Evolutionary conservation across 2,888 invertebrate species (phyloP).

Genomic region (Sceliomorpha sp.): DNA sequence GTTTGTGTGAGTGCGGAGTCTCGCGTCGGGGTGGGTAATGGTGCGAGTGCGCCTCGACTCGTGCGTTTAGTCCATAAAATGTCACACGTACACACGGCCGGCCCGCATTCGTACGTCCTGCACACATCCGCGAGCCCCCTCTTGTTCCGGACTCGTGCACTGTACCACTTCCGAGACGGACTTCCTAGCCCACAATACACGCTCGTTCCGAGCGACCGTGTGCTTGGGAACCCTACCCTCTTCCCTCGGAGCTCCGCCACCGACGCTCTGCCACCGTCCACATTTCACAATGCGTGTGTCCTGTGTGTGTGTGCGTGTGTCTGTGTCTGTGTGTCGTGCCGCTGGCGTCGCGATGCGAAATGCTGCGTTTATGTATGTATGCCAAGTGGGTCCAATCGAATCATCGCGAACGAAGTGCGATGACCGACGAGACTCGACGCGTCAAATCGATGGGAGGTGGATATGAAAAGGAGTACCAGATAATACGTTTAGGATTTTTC

Average conservation of each 20-base stretch:
- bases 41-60: conserved; percentile 41
- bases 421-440: neutral
- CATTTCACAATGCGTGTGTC: conserved; percentile 13
- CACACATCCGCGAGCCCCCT: conserved; percentile 37
- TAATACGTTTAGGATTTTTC: no score
- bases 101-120: conserved; percentile 9
- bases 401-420: conserved; percentile 5
- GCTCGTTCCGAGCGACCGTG: conserved; percentile 18
- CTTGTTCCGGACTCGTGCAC: conserved; percentile 44
- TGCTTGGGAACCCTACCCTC: conserved; percentile 41
- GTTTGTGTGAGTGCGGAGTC: conserved; percentile 17
- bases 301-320: no score
- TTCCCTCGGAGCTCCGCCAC: no score
- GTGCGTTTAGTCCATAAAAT: conserved; percentile 31
- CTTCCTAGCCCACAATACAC: conserved; percentile 53
- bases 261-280: conserved; percentile 26
- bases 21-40: conserved; percentile 36
- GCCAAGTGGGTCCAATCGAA: neutral
- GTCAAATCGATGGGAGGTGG: conserved; percentile 2
- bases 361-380: neutral
- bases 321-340: no score
- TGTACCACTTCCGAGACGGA: conserved; percentile 56
- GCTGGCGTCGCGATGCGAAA: neutral
- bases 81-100: conserved; percentile 22
- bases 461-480: neutral